Base-by-base conservation (phyloP, 2,113 vertebrate species). In the Proteles cristata region DNA sequence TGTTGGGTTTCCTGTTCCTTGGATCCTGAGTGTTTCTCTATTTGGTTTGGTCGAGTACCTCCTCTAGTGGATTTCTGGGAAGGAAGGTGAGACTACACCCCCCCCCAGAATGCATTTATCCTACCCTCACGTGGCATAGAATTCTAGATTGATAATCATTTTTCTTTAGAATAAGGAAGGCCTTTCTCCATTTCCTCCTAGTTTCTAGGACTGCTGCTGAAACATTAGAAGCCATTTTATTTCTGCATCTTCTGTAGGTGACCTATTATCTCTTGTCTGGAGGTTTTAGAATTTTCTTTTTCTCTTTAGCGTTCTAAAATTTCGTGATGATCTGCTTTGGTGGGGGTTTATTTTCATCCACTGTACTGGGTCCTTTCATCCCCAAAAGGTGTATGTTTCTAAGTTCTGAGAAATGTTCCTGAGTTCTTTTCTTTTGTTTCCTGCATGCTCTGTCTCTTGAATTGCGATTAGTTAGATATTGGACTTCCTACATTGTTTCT, bases 351-450 rank as follows among this genome's bases (percentile, higher is more conserved):
- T 94, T 91, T 88, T 81, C 14, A 68, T 79, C 25, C 23, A 1
- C 48, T 69, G 11, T 50, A 5, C 48, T 55, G 31, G 33, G 8
- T 63, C 58, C 28, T 88, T 84, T 68, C 8, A 90, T 45, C 25
- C 1, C 65, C 0, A 0, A 80, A 74, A 31, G 14, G 8, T n/a
- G 10, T 55, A 21, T 77, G 21, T 45, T 31, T 76, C 2, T 76
- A 48, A 28, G 15, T 91, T 93, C 50, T 77, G 12, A 84, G 33
- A 97, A 85, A 87, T 79, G 15, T 68, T 73, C 16, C 33, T 31
- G 61, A 85, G 76, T 73, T 58, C 25, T 83, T 86, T 93, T 69
- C 58, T 53, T 90, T 48, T 80, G 15, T 77, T 91, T 96, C 73
- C 73, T 66, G 33, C 39, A 28, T 55, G 12, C 31, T 50, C 4